Evolutionary conservation across 2,888 invertebrate species (phyloP), one percentile per base, ranked within the genome.

Genomic region (Cylindroiulus punctatus): DNA sequence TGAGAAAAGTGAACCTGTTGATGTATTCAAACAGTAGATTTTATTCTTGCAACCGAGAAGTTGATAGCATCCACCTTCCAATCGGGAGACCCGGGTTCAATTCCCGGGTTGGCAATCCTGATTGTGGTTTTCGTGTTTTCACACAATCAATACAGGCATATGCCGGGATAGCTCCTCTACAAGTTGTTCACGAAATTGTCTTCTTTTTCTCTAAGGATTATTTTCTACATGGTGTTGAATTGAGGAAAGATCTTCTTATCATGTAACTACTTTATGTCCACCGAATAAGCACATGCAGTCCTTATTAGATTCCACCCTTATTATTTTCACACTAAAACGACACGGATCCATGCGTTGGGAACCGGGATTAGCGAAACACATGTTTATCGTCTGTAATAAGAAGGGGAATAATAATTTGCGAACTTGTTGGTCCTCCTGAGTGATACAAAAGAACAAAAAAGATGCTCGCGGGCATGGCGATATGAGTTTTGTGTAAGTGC

Each of bases 351-450:
- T 30, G 44, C 44, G 26, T 76, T 76, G 76, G 76, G 76, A 76
- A 76, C 30, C 30, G 30, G 76, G 26, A 76, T 76, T 76, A 76
- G 76, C 76, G 30, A 76, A 76, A 76, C 76, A 76, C 22, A 30
- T 76, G 76, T 76, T 76, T 76, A 26, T 76, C 26, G 76, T 14
- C 76, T 2, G 22, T 22, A 30, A 76, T 76, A 76, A 76, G 76
- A 76, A 76, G 22, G 76, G 26, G 57, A 76, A 22, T 76, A 76
- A 76, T 76, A 76, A 76, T 30, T 76, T 76, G 30, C 30, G 30
- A 76, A 76, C 26, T 76, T 76, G 76, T 76, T 76, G 76, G 76
- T 76, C 76, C 76, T 76, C 30, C 76, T 76, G 76, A 26, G 26
- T 17, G 76, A 14, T 26, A 76, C 30, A 30, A 76, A 76, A 26